These are phyloP conservation scores for Pempheris klunzingeri DNA, from an alignment of 2,797 vertebrate species.

Conservation along the genomic window DNA sequence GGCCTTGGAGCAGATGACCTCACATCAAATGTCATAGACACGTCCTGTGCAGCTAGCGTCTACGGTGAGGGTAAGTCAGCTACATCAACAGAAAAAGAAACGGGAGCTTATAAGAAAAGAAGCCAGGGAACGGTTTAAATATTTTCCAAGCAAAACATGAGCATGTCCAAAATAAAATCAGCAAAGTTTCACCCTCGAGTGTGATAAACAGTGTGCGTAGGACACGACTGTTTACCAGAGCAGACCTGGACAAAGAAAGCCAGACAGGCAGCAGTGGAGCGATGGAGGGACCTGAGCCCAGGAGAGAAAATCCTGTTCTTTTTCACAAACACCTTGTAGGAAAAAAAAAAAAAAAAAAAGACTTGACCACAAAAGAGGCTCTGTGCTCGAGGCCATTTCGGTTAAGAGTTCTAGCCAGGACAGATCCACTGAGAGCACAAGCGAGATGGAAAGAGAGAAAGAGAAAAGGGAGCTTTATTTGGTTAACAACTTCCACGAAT, in stretches of 20 bases:
- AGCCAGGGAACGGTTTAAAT: conserved; percentile 25
- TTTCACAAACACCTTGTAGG: conserved; percentile 83
- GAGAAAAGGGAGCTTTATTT: conserved; percentile 70
- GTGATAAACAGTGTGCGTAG: conserved; percentile 70
- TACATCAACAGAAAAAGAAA: conserved; percentile 33
- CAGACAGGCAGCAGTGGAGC: conserved; percentile 44
- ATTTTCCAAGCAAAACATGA: conserved; percentile 54
- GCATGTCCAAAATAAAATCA: conserved; percentile 59
- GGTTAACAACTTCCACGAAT: conserved; percentile 74
- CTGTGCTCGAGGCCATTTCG: conserved; percentile 78
- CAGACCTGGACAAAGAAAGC: conserved; percentile 52
- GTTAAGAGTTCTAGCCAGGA: conserved; percentile 78
- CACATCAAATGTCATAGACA: conserved; percentile 41
- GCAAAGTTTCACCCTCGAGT: conserved; percentile 48
- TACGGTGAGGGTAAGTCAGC: conserved; percentile 17
- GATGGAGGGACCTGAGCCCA: conserved; percentile 66
- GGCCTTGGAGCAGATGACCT: conserved; percentile 49
- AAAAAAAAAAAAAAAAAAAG: conserved; percentile 56
- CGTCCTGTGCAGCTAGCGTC: conserved; percentile 46
- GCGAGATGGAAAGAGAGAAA: conserved; percentile 60
- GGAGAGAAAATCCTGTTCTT: conserved; percentile 76
- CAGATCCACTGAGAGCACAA: conserved; percentile 75
- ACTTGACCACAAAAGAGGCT: conserved; percentile 80
- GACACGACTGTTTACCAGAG: conserved; percentile 74
- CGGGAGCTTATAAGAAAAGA: conserved; percentile 10